phyloP scores from a whole-genome alignment of 2,888 invertebrate genomes.

The Synergus itoensis region DNA sequence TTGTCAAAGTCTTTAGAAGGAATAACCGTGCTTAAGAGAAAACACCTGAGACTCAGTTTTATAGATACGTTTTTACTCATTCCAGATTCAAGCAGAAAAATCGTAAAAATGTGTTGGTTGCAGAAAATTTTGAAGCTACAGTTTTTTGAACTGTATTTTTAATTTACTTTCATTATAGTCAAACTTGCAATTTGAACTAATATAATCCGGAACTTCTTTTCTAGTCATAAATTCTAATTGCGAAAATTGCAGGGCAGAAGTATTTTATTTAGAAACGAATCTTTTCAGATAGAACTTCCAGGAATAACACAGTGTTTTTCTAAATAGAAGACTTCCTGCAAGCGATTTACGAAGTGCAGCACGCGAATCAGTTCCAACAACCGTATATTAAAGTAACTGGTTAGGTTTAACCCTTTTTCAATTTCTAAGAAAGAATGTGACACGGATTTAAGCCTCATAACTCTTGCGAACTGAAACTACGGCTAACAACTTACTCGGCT shows the following conservation, averaged over 20 bases:
- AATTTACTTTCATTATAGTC: too few relatives aligned
- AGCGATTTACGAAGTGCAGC: neutral
- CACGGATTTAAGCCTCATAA: neutral
- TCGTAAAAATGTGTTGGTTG: neutral
- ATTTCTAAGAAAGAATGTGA: neutral
- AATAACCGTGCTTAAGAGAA: neutral
- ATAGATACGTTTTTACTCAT: neutral
- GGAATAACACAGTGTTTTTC: neutral
- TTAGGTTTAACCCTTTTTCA: neutral
- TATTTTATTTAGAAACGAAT: neutral
- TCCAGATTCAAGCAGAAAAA: neutral
- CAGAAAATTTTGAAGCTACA: neutral
- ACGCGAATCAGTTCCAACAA: neutral
- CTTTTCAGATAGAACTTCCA: neutral
- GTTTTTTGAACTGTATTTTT: too few relatives aligned
- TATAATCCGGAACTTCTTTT: neutral
- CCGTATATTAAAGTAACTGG: neutral
- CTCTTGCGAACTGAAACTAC: neutral
- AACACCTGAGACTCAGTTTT: neutral
- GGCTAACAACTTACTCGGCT: neutral
- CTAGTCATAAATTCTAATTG: neutral
- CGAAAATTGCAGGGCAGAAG: neutral
- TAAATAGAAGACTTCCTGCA: neutral
- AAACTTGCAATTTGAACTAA: neutral
- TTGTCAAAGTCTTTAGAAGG: neutral